These are phyloP conservation scores for Aythya baeri DNA, from an alignment of 2,113 vertebrate genomes.

Conservation along the genomic window DNA sequence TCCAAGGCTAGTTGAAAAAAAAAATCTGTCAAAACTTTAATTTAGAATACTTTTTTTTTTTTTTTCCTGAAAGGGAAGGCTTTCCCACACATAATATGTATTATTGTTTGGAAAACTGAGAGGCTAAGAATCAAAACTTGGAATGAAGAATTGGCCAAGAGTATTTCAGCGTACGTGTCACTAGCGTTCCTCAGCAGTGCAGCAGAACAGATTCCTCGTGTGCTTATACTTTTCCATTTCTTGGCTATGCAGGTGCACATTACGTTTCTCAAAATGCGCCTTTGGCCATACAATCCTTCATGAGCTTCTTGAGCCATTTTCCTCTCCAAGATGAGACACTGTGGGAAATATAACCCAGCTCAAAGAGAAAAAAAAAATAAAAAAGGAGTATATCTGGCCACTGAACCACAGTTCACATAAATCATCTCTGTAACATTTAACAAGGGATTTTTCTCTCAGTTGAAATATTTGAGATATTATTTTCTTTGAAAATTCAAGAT, in stretches of 20 bases:
- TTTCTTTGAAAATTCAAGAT: conserved; percentile 2
- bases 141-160: background rate
- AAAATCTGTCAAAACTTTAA: background rate
- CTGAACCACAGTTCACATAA: background rate
- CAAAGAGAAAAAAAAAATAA: background rate
- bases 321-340: background rate
- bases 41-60: background rate
- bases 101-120: background rate
- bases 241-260: background rate
- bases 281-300: background rate
- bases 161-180: background rate
- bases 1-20: background rate
- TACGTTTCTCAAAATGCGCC: background rate
- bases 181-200: background rate
- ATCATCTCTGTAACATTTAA: background rate
- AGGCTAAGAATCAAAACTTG: background rate
- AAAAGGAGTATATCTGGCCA: background rate
- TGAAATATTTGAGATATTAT: conserved; percentile 25
- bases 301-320: background rate
- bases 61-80: background rate
- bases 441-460: background rate
- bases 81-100: background rate
- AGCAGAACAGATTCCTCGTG: background rate
- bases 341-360: background rate
- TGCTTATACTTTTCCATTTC: background rate